Evolutionary conservation across 2,888 invertebrate genomes (phyloP).

Genomic region (Caenorhabditis sp.): DNA sequence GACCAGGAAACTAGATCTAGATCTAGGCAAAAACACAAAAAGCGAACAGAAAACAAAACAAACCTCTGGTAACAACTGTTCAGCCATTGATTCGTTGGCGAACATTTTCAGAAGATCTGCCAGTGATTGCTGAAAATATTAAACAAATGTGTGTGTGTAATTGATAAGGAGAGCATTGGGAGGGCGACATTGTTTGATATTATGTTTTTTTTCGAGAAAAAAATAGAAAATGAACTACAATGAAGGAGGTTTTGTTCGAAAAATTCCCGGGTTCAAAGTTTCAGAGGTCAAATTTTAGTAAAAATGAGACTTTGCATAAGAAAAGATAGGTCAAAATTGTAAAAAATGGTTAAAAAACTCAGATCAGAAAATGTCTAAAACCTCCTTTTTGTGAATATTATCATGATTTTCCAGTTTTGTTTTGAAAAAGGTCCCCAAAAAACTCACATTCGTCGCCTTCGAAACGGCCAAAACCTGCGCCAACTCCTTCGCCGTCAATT

Average conservation of each 20-base stretch:
- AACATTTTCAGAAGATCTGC: constrained; percentile 31
- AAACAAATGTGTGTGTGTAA: too few species aligned
- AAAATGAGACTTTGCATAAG: too few species aligned
- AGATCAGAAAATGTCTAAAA: too few species aligned
- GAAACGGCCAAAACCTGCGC: constrained; percentile 35
- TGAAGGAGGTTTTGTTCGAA: too few species aligned
- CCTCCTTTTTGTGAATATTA: too few species aligned
- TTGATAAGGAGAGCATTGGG: background rate
- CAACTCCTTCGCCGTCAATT: constrained; percentile 38
- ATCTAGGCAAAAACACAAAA: too few species aligned
- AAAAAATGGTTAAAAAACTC: too few species aligned
- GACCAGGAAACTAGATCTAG: too few species aligned
- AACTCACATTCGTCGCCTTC: constrained; percentile 32
- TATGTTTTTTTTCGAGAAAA: background rate
- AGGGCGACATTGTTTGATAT: constrained; percentile 1
- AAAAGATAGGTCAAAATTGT: too few species aligned
- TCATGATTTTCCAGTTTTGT: background rate
- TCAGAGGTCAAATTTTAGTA: too few species aligned
- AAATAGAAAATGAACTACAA: too few species aligned
- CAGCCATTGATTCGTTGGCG: constrained; percentile 38
- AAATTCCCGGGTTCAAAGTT: too few species aligned
- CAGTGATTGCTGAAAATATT: constrained; percentile 24
- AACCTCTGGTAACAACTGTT: constrained; percentile 48
- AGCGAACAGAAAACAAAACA: constrained; percentile 7
- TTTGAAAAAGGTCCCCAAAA: background rate